phyloP scores from a whole-genome alignment of 2,888 invertebrate species.

The Scaeva pyrastri region DNA sequence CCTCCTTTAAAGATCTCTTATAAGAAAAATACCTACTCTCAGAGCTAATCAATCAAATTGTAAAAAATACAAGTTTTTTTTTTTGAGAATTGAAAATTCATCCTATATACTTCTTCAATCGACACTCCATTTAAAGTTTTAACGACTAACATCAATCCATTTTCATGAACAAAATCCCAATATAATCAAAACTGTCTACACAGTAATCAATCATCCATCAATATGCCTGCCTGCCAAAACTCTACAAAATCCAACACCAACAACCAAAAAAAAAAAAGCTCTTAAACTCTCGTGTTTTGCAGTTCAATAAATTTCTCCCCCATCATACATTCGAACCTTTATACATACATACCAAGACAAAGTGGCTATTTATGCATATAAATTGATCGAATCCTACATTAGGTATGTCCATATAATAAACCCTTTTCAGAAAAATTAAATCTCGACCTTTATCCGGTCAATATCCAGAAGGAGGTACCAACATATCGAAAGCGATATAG shows the following conservation, averaged over 20 bases:
- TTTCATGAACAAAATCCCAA: constrained; percentile 29
- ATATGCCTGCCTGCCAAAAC: background rate
- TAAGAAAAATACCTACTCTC: background rate
- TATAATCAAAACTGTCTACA: constrained; percentile 59
- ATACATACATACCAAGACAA: background rate
- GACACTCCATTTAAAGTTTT: constrained; percentile 24
- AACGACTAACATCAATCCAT: constrained; percentile 5
- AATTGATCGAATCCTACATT: constrained; percentile 38
- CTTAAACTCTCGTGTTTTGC: background rate
- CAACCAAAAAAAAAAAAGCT: constrained; percentile 6
- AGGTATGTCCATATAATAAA: constrained; percentile 7
- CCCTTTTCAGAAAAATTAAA: constrained; percentile 19
- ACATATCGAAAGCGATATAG: no score
- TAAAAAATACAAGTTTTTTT: background rate
- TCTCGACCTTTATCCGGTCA: constrained; percentile 1
- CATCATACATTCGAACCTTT: no score
- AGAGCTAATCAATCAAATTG: constrained; percentile 46
- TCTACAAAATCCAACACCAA: background rate
- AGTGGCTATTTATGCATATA: constrained; percentile 24
- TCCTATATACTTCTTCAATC: background rate
- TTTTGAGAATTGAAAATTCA: background rate
- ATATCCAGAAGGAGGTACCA: constrained; percentile 6
- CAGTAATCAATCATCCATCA: constrained; percentile 61
- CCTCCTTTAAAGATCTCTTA: background rate
- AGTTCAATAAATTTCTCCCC: background rate